A percentile compares a stretch with the other conserved stretches of the same genome.
Evolutionary conservation across 2,888 invertebrate species (phyloP).

Genomic region (Nomada ferruginata): DNA sequence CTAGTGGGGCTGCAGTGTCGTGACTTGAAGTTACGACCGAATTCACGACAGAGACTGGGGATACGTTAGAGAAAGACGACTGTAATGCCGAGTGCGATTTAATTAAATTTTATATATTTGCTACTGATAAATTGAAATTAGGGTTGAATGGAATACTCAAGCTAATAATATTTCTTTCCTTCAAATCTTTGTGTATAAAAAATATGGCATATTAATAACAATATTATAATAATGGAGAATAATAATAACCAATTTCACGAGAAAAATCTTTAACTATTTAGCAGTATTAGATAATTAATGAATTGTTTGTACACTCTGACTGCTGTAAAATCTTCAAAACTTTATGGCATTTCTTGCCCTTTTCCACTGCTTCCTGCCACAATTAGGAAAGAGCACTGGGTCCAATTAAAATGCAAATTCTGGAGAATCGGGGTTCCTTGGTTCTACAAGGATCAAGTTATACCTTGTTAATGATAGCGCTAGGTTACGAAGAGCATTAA

Average conservation of each 20-base stretch:
- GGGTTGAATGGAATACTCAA: too few relatives aligned
- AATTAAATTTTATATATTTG: too few relatives aligned
- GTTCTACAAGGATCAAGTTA: conserved; percentile 22
- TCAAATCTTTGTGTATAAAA: too few relatives aligned
- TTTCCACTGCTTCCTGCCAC: neutral
- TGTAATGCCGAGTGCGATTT: neutral
- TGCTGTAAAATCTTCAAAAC: too few relatives aligned
- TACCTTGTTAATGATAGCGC: conserved; percentile 32
- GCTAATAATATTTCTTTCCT: too few relatives aligned
- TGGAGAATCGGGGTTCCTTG: neutral
- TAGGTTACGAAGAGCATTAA: conserved; percentile 47
- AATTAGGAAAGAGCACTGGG: conserved; percentile 1
- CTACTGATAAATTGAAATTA: too few relatives aligned
- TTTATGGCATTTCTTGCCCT: neutral
- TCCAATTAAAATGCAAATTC: conserved; percentile 49
- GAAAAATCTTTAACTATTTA: too few relatives aligned
- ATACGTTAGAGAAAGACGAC: neutral
- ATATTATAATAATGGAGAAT: too few relatives aligned
- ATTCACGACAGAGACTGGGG: neutral
- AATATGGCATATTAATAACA: too few relatives aligned
- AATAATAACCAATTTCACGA: too few relatives aligned
- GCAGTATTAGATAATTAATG: too few relatives aligned
- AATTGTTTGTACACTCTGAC: too few relatives aligned
- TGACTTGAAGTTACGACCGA: neutral
- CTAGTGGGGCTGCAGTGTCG: neutral